Evolutionary conservation across 2,797 vertebrate genomes (phyloP).

Genomic region (Periparus ater): DNA sequence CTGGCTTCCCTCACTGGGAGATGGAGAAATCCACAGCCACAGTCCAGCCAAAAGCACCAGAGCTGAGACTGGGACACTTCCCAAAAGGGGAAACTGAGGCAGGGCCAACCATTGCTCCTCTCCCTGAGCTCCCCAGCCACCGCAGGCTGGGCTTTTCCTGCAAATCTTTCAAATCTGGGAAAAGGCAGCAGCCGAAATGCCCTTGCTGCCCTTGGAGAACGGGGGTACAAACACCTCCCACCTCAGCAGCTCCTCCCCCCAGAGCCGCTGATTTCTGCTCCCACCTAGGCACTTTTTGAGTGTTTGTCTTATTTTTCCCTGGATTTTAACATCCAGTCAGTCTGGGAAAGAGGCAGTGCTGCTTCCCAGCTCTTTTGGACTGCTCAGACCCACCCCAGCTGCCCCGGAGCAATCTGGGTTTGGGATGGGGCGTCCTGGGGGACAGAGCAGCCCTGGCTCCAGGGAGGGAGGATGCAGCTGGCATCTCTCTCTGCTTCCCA

Average conservation of each 20-base stretch:
- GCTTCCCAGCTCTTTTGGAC: neutral
- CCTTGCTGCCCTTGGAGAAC: neutral
- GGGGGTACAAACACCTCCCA: neutral
- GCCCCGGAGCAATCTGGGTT: neutral
- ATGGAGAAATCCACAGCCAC: neutral
- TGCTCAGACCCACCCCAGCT: neutral
- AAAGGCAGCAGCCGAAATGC: neutral
- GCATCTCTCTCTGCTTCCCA: neutral
- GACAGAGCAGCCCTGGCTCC: neutral
- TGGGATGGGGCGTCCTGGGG: neutral
- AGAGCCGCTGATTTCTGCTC: neutral
- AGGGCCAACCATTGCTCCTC: neutral
- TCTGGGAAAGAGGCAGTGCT: neutral
- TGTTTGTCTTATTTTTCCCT: neutral
- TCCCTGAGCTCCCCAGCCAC: accelerated
- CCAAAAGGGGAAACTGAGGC: neutral
- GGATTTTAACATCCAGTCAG: neutral
- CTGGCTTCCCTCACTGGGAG: neutral
- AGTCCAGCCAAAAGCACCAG: neutral
- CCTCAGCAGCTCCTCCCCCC: neutral
- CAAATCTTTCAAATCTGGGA: neutral
- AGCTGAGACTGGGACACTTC: neutral
- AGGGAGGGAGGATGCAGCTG: neutral
- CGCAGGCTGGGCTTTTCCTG: neutral
- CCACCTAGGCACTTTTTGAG: accelerated